Evolutionary conservation across 2,888 invertebrate genomes (phyloP).

Genomic region (Prosopocoilus inquinatus): DNA sequence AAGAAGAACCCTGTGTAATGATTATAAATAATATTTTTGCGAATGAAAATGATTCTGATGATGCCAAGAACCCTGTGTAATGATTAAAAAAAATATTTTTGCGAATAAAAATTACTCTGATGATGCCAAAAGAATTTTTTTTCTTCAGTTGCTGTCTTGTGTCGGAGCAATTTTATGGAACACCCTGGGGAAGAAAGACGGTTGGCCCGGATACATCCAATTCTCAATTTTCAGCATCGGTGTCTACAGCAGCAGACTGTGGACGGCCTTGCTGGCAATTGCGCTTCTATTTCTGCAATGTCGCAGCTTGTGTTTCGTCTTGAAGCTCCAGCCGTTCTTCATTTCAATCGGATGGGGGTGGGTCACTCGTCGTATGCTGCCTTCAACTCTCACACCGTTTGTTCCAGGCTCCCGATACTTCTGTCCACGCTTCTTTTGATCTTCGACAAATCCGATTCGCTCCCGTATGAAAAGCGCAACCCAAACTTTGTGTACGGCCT

Average conservation of each 20-base stretch:
- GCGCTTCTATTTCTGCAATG: conserved; percentile 79
- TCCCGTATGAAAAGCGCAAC: conserved; percentile 61
- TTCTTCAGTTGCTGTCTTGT: conserved; percentile 60
- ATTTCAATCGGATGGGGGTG: conserved; percentile 61
- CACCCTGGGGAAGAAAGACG: conserved; percentile 53
- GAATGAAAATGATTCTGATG: too few relatives aligned
- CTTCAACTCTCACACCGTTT: neutral
- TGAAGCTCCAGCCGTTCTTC: conserved; percentile 71
- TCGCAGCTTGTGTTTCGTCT: conserved; percentile 78
- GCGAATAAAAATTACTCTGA: too few relatives aligned
- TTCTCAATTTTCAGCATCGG: conserved; percentile 74
- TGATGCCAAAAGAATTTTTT: too few relatives aligned
- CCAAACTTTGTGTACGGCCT: conserved; percentile 78
- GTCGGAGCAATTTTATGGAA: conserved; percentile 77
- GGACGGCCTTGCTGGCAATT: conserved; percentile 82
- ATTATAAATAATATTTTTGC: too few relatives aligned
- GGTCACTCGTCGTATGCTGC: conserved; percentile 22
- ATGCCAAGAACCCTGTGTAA: too few relatives aligned
- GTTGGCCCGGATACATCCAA: conserved; percentile 69
- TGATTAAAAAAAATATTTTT: too few relatives aligned
- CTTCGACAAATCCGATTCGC: conserved; percentile 50
- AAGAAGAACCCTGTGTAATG: too few relatives aligned
- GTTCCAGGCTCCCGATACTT: conserved; percentile 63
- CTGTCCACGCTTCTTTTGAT: conserved; percentile 66
- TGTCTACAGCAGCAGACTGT: conserved; percentile 78